These are phyloP conservation scores for Variabilichromis moorii DNA, from an alignment of 2,113 vertebrate species.

Conservation along the genomic window DNA sequence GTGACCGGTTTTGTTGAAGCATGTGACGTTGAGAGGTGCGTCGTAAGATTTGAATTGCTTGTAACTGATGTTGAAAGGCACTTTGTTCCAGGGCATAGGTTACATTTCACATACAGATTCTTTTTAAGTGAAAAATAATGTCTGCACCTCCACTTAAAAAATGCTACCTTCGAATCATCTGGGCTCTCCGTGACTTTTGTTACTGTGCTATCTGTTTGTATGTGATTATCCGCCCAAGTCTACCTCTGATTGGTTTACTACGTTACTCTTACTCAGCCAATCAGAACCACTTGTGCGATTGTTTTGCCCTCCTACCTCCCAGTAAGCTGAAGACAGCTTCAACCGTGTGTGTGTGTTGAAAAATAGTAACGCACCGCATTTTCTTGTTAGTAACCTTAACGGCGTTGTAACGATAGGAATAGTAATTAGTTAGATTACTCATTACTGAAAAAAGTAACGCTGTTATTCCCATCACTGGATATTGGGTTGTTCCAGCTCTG, in stretches of 20 bases:
- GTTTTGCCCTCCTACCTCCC: background rate
- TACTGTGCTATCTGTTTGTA: background rate
- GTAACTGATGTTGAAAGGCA: rapidly evolving
- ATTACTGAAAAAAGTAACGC: background rate
- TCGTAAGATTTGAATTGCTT: too few relatives aligned
- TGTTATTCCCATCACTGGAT: background rate
- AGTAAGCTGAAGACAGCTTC: background rate
- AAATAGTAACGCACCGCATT: background rate
- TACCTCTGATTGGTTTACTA: background rate
- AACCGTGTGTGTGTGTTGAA: background rate
- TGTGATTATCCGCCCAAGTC: rapidly evolving
- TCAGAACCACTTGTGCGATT: background rate
- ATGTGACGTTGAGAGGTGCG: rapidly evolving
- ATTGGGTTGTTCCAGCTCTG: background rate
- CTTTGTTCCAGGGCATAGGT: too few relatives aligned
- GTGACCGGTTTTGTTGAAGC: background rate
- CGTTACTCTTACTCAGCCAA: background rate
- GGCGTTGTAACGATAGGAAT: rapidly evolving
- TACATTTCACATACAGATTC: background rate
- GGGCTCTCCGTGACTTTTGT: background rate
- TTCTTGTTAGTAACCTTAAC: background rate
- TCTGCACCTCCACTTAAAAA: background rate
- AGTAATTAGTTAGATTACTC: background rate
- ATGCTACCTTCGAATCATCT: rapidly evolving
- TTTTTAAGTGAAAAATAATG: background rate